Evolutionary conservation across 2,888 invertebrate species (phyloP).

Genomic region (Ophion costatus): DNA sequence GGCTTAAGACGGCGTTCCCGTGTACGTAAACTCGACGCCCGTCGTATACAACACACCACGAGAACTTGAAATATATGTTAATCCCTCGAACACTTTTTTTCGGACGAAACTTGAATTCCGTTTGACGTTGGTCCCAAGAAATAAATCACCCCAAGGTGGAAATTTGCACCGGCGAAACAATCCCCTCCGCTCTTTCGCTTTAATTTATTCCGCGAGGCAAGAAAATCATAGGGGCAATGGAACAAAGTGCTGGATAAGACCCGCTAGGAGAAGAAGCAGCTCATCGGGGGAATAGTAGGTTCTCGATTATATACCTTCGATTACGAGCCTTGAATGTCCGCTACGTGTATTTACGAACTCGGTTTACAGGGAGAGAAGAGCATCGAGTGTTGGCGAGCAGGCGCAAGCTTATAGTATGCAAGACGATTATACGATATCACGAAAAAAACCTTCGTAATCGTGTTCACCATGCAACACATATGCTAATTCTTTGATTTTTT

Average conservation of each 20-base stretch:
- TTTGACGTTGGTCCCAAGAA: slow-evolving; percentile 7
- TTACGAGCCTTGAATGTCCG: slow-evolving; percentile 8
- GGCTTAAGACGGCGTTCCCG: no score
- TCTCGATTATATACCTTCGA: slow-evolving; percentile 17
- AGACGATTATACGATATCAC: slow-evolving; percentile 46
- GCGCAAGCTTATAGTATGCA: background rate
- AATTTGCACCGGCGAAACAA: background rate
- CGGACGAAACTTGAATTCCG: background rate
- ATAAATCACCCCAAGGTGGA: slow-evolving; percentile 11
- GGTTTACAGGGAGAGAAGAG: no score
- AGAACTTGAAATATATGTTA: no score
- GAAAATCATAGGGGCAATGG: slow-evolving; percentile 9
- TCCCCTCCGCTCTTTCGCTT: background rate
- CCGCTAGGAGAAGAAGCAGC: background rate
- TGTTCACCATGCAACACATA: background rate
- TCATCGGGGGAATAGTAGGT: slow-evolving; percentile 3
- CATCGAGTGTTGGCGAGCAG: no score
- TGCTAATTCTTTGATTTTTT: slow-evolving; percentile 6
- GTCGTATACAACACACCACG: no score
- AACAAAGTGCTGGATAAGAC: slow-evolving; percentile 29
- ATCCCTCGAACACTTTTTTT: background rate
- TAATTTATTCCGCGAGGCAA: slow-evolving; percentile 6
- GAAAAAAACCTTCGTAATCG: slow-evolving; percentile 19
- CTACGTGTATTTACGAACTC: slow-evolving; percentile 14
- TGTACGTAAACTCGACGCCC: no score